These are phyloP conservation scores for Peromyscus maniculatus DNA, from an alignment of 2,113 vertebrate genomes.

Conservation along the genomic window DNA sequence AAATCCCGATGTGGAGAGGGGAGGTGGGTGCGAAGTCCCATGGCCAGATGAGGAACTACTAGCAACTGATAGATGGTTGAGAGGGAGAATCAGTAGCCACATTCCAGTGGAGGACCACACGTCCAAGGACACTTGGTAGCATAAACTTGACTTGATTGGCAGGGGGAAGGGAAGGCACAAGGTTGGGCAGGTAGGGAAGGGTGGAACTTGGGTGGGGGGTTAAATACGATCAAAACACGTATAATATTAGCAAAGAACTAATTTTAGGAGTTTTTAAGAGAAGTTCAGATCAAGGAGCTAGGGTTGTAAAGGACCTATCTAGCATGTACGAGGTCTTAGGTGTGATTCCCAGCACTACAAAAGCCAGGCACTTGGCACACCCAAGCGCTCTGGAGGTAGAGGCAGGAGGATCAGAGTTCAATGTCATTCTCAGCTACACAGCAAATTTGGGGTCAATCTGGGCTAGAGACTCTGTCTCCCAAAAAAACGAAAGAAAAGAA, in stretches of 20 bases:
- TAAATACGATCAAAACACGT: background rate
- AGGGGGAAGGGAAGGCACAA: too few species aligned
- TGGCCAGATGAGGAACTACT: background rate
- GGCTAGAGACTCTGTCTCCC: background rate
- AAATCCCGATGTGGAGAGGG: background rate
- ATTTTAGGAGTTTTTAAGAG: background rate
- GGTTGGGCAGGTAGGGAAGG: background rate
- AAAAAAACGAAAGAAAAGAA: too few species aligned
- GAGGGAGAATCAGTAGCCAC: background rate
- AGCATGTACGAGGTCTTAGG: background rate
- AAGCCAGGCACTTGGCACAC: background rate
- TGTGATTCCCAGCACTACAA: too few species aligned
- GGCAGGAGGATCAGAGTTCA: background rate
- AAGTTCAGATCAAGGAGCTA: background rate
- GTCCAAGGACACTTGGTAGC: background rate
- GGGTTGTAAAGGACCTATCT: too few species aligned
- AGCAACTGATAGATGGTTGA: background rate
- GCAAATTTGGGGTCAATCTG: background rate
- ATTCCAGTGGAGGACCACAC: background rate
- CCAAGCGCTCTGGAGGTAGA: background rate
- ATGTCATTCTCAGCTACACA: background rate
- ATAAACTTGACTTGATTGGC: too few species aligned
- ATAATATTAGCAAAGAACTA: background rate
- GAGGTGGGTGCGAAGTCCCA: background rate
- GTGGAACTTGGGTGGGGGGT: too few species aligned